A percentile compares a stretch with the other conserved stretches of the same genome.
phyloP scores from a whole-genome alignment of 2,888 invertebrate species.

The Choreutis nemorana region DNA sequence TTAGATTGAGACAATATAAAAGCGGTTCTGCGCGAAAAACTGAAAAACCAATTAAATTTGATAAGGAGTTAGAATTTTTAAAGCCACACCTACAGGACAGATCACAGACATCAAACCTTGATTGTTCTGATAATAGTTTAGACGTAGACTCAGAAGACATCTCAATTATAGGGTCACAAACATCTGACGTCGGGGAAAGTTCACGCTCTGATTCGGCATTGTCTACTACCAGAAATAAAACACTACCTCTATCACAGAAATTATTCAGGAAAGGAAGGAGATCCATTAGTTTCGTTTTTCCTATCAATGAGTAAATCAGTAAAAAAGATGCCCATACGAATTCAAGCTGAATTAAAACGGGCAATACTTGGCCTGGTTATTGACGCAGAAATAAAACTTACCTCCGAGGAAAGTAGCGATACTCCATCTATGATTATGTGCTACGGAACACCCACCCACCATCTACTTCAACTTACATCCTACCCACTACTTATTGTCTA shows the following conservation, averaged over 20 bases:
- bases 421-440: constrained; percentile 10
- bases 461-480: constrained; percentile 11
- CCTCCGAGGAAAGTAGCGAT: constrained; percentile 10
- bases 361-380: constrained; percentile 10
- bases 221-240: constrained; percentile 10
- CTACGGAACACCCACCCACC: constrained; percentile 11
- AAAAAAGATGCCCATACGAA: constrained; percentile 10
- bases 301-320: constrained; percentile 11
- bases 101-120: constrained; percentile 12
- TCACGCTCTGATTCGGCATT: constrained; percentile 11
- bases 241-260: constrained; percentile 10
- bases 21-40: constrained; percentile 11
- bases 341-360: constrained; percentile 11
- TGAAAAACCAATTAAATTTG: constrained; percentile 10
- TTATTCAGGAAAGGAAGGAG: constrained; percentile 12
- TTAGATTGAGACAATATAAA: constrained; percentile 10
- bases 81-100: constrained; percentile 11
- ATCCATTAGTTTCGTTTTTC: constrained; percentile 12
- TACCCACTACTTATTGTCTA: constrained; percentile 9
- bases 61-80: constrained; percentile 10
- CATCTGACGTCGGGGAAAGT: constrained; percentile 3
- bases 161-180: constrained; percentile 7
- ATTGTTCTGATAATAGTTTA: constrained; percentile 10
- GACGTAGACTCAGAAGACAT: constrained; percentile 9
- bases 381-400: constrained; percentile 10